Percentiles rank a stretch among this genome's conserved stretches.
phyloP scores from a whole-genome alignment of 2,113 vertebrate species.

The Alosa alosa region DNA sequence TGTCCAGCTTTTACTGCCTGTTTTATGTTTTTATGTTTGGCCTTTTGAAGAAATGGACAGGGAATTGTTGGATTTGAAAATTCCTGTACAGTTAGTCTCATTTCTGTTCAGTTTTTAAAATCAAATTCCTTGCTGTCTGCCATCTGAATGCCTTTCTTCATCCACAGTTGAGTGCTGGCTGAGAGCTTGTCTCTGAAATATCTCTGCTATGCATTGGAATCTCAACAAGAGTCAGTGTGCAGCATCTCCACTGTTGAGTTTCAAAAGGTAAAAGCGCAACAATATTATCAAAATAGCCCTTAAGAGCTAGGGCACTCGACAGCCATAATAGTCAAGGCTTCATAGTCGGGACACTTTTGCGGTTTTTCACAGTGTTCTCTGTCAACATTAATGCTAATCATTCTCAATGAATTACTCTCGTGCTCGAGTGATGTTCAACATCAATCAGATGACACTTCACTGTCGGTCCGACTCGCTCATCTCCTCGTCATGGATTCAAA shows the following conservation, averaged over 20 bases:
- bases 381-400: conserved; percentile 26
- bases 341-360: conserved; percentile 20
- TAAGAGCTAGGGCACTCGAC: neutral
- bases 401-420: conserved; percentile 26
- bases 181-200: neutral
- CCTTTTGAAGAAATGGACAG: neutral
- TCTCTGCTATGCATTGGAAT: neutral
- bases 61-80: neutral
- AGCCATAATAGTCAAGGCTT: neutral
- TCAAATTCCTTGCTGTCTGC: neutral
- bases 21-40: neutral
- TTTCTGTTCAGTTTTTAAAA: neutral
- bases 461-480: conserved; percentile 29
- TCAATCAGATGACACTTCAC: conserved; percentile 54
- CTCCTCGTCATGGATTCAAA: conserved; percentile 46
- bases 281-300: neutral
- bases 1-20: neutral
- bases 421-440: conserved; percentile 57
- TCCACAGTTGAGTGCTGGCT: neutral
- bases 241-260: neutral
- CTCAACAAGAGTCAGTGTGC: neutral
- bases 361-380: neutral
- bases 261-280: neutral
- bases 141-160: neutral
- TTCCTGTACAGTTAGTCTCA: neutral